Conservation (phyloP, 2,113 vertebrate species). For the Pangasianodon gigas region DNA sequence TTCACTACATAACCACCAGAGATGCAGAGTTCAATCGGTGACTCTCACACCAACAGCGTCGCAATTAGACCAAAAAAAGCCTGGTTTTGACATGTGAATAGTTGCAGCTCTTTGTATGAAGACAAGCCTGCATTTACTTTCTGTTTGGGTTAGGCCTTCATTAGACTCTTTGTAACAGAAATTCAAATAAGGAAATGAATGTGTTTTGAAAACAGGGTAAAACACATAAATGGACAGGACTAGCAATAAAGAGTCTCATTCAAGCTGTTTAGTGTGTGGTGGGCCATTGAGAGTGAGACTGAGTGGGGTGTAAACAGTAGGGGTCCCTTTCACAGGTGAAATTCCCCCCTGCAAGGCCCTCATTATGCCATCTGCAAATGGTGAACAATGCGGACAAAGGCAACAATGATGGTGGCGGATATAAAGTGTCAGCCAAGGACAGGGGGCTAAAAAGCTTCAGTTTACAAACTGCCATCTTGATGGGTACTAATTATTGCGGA, state of each 20-base stretch:
- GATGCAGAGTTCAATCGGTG: slow-evolving; percentile 1
- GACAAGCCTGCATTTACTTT: slow-evolving; percentile 46
- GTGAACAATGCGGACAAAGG: slow-evolving; percentile 71
- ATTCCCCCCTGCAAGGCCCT: slow-evolving; percentile 67
- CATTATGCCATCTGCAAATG: slow-evolving; percentile 75
- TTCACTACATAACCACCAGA: slow-evolving; percentile 7
- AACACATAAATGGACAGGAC: slow-evolving; percentile 47
- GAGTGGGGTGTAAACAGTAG: slow-evolving; percentile 69
- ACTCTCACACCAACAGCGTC: slow-evolving; percentile 12
- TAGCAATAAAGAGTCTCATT: slow-evolving; percentile 51
- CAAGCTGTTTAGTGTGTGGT: slow-evolving; percentile 55
- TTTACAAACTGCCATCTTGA: slow-evolving; percentile 69
- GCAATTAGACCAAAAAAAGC: slow-evolving; percentile 38
- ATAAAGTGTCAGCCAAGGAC: slow-evolving; percentile 72
- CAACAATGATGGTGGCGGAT: slow-evolving; percentile 72
- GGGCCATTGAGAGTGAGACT: slow-evolving; percentile 65
- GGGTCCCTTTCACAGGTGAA: slow-evolving; percentile 78
- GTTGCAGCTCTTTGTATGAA: slow-evolving; percentile 37
- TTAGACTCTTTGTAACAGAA: slow-evolving; percentile 47
- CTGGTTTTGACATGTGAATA: slow-evolving; percentile 43
- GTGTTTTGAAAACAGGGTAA: slow-evolving; percentile 60
- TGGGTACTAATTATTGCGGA: slow-evolving; percentile 71
- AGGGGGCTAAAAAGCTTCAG: slow-evolving; percentile 71
- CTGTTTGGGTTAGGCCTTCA: slow-evolving; percentile 44
- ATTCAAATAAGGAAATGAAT: slow-evolving; percentile 51